phyloP scores from a whole-genome alignment of 1,140 invertebrate genomes.

The Papilio aristodemus region DNA sequence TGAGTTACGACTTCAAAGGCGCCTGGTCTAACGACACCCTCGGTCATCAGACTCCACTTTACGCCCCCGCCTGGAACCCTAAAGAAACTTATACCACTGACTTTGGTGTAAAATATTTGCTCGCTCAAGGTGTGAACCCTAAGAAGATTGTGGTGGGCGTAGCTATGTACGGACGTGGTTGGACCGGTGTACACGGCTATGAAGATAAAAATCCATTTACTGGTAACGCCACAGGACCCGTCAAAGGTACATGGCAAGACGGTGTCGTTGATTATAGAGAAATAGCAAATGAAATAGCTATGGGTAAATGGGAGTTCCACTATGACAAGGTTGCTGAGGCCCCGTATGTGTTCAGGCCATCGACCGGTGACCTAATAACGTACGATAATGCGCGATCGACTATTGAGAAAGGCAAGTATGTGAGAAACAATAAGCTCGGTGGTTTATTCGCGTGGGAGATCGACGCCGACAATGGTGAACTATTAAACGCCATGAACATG shows the following conservation, averaged over 20 bases:
- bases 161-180: slow-evolving; percentile 73
- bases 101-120: slow-evolving; percentile 65
- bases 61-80: slow-evolving; percentile 66
- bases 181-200: slow-evolving; percentile 70
- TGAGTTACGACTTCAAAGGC: slow-evolving; percentile 76
- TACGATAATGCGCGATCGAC: slow-evolving; percentile 71
- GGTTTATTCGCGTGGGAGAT: slow-evolving; percentile 75
- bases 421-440: slow-evolving; percentile 70
- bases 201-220: slow-evolving; percentile 66
- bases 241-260: slow-evolving; percentile 74
- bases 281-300: slow-evolving; percentile 68
- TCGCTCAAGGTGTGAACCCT: slow-evolving; percentile 70
- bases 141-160: slow-evolving; percentile 75
- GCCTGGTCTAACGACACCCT: slow-evolving; percentile 74
- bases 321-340: slow-evolving; percentile 72
- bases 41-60: slow-evolving; percentile 67
- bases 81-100: slow-evolving; percentile 75
- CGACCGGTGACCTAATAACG: slow-evolving; percentile 68
- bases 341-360: slow-evolving; percentile 66
- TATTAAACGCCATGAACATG: slow-evolving; percentile 75
- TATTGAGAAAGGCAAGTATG: slow-evolving; percentile 73
- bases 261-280: slow-evolving; percentile 74
- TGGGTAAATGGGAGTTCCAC: slow-evolving; percentile 69
- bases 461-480: slow-evolving; percentile 71
- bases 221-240: slow-evolving; percentile 65